These are phyloP conservation scores for human DNA, from an alignment of 2,113 vertebrate genomes.

Conservation along the genomic window GRCh38 chr7:28842501-28843000, in stretches of 20 bases:
- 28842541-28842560: not conserved
- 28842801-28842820: not conserved
- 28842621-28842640: fast-evolving
- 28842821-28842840: not conserved
- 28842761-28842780: not conserved
- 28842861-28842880: not conserved
- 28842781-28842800: not conserved
- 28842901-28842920: not conserved
- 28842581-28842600: too few species aligned
- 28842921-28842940: not conserved
- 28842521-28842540: not conserved
- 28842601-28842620: not conserved
- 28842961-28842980: not conserved
- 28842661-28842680: not conserved
- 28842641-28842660: too few species aligned
- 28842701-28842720: not conserved
- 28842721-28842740: not conserved
- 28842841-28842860: not conserved
- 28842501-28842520: not conserved
- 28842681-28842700: not conserved
- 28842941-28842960: not conserved
- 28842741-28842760: fast-evolving
- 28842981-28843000: not conserved
- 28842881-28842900: not conserved
- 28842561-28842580: fast-evolving